Evolutionary conservation across 2,113 vertebrate species (phyloP).

Genomic region (Pituophis catenifer): DNA sequence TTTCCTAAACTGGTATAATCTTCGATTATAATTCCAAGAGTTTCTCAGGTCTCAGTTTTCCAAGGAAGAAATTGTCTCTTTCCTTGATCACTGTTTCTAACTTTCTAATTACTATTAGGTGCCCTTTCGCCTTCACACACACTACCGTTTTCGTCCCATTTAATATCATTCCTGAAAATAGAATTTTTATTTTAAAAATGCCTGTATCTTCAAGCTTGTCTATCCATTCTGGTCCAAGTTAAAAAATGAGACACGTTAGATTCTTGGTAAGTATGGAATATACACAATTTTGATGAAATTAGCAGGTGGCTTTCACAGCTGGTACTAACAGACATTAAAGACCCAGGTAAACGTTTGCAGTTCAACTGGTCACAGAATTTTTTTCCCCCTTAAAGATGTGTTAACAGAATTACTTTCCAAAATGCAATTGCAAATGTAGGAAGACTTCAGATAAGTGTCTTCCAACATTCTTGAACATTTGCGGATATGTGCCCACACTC

Average conservation of each 20-base stretch:
- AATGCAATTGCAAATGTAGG: background rate
- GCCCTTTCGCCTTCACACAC: background rate
- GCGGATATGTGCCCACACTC: background rate
- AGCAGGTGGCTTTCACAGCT: background rate
- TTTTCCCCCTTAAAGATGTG: background rate
- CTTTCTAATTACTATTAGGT: background rate
- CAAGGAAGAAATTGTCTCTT: background rate
- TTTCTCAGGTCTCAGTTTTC: background rate
- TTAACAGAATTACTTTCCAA: background rate
- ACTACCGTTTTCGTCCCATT: background rate
- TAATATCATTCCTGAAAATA: background rate
- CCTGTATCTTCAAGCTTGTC: background rate
- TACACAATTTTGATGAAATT: background rate
- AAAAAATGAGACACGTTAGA: background rate
- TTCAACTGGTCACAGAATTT: background rate
- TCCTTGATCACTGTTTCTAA: background rate
- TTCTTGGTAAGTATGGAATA: background rate
- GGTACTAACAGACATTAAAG: background rate
- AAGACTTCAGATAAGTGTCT: conserved; percentile 9
- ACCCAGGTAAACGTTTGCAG: background rate
- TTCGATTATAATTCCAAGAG: background rate
- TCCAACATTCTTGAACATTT: background rate
- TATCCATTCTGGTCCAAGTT: background rate
- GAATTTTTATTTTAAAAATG: background rate
- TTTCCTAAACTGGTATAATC: background rate